Evolutionary conservation across 2,888 invertebrate genomes (phyloP).

Genomic region (Drepanosiphum platanoidis): DNA sequence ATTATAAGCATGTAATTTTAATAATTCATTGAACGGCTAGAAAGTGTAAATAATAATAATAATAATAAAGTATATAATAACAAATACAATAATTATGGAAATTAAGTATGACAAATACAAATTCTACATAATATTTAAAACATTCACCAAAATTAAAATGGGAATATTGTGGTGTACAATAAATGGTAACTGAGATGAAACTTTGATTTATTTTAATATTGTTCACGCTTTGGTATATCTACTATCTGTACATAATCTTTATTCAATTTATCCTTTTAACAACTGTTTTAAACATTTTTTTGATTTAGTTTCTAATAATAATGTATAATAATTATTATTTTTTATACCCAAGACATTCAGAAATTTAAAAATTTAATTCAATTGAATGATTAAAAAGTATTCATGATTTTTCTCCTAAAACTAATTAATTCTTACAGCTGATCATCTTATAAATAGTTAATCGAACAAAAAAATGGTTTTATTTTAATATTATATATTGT

Average conservation of each 20-base stretch:
- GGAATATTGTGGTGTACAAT: slow-evolving; percentile 34
- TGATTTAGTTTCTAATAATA: slow-evolving; percentile 13
- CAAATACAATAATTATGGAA: slow-evolving; percentile 16
- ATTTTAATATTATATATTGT: background rate
- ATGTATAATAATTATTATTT: slow-evolving; percentile 16
- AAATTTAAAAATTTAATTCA: background rate
- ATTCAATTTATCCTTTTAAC: slow-evolving; percentile 2
- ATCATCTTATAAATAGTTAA: background rate
- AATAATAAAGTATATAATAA: slow-evolving; percentile 32
- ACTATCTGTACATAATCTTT: slow-evolving; percentile 28
- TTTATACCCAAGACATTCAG: background rate
- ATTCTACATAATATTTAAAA: slow-evolving; percentile 17
- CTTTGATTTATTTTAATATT: slow-evolving; percentile 51
- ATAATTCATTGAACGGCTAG: slow-evolving; percentile 29
- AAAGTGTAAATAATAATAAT: slow-evolving; percentile 44
- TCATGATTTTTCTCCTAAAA: background rate
- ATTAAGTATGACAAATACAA: slow-evolving; percentile 22
- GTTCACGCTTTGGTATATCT: slow-evolving; percentile 54
- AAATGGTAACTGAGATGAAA: slow-evolving; percentile 57
- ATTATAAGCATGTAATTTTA: slow-evolving; percentile 12
- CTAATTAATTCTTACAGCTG: background rate
- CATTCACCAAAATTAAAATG: slow-evolving; percentile 47
- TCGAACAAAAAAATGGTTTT: background rate
- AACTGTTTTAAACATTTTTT: slow-evolving; percentile 6
- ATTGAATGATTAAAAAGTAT: background rate